Evolutionary conservation across 2,888 invertebrate species (phyloP), one percentile per base, ranked within the genome.

Genomic region (Cantharis nigra): DNA sequence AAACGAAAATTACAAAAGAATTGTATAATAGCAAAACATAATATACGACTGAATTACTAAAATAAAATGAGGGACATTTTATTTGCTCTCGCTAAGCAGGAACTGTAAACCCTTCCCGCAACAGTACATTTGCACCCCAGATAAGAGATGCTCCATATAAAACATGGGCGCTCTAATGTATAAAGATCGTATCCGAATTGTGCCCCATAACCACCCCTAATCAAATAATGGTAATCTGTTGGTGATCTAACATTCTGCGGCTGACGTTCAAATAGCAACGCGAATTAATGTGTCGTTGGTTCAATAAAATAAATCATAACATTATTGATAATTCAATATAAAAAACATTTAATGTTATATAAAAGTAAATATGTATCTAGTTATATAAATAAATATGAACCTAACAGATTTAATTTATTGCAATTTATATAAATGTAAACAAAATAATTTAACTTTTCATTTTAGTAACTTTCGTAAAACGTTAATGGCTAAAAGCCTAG

Each of bases 201-300:
- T 70, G 77, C 78, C 75, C 77, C 71, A 76, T 75, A 75, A 71
- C 76, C 77, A 70, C 71, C 78, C 82, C 77, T 82, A 81, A 80
- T 80, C 81, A 80, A 82, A 82, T 81, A 80, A 82, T 82, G 78
- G 78, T 79, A 81, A 82, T 81, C 80, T 79, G 79, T 76, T 30
- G 74, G 77, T 78, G 74, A 79, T 79, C 78, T 76, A 74, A 78
- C 78, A 77, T 77, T 77, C 80, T 82, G 82, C 73, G 79, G 80
- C 71, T 82, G 82, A 82, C 80, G 77, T 79, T 70, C 70, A 70
- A 33, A 63, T 77, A 79, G 73, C 71, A 70, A 70, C 74, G 64
- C 77, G 71, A 78, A 81, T 81, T 80, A 79, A 79, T 81, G 81
- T 67, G 76, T 65, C 79, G 75, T 26, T 63, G 67, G 33, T 76